Evolutionary conservation across 2,888 invertebrate genomes (phyloP), one percentile per base, ranked within the genome.

Genomic region (Resseliella maxima): DNA sequence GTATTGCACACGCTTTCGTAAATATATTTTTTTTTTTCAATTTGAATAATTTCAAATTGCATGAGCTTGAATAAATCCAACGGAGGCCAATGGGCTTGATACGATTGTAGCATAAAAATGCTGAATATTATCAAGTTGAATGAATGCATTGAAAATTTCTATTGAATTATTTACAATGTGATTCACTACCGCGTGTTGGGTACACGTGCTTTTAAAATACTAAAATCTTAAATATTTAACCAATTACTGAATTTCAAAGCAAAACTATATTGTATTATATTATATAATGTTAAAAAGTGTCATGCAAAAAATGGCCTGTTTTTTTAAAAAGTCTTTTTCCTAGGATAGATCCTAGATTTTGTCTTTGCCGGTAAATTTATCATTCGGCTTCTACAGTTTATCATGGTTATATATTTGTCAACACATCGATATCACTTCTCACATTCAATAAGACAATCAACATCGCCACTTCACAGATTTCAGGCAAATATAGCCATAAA

Each of bases 401-500:
- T 72, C 72, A 31, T 12, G 12, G 0, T 72, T 35, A 18, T 72
- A 35, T 72, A 72, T 72, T 72, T 72, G 72, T 72, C 72, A 59
- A n/a, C 72, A 31, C 72, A 72, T 72, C 72, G 72, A 72, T 72
- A 72, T 15, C 72, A n/a, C 31, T 31, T 31, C 18, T 72, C n/a
- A 72, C 15, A 72, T 72, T 72, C 72, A 72, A 31, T 72, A 8
- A 72, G 72, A n/a, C 72, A 31, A 72, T 59, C 72, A 72, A 31
- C 31, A 72, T 72, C 15, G 15, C 35, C 31, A 72, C 72, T 35
- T 59, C 59, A 59, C 31, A 72, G 72, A 72, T 72, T 72, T 72
- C 72, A 50, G 27, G 5, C 59, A 59, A 59, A 59, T 59, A 24
- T 59, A 8, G n/a, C 72, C 72, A 72, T 31, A 31, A 72, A 72